A percentile compares a stretch with the other conserved stretches of the same genome.
These are phyloP conservation scores for Dasypolia templi DNA, from an alignment of 2,888 invertebrate genomes.

Conservation along the genomic window DNA sequence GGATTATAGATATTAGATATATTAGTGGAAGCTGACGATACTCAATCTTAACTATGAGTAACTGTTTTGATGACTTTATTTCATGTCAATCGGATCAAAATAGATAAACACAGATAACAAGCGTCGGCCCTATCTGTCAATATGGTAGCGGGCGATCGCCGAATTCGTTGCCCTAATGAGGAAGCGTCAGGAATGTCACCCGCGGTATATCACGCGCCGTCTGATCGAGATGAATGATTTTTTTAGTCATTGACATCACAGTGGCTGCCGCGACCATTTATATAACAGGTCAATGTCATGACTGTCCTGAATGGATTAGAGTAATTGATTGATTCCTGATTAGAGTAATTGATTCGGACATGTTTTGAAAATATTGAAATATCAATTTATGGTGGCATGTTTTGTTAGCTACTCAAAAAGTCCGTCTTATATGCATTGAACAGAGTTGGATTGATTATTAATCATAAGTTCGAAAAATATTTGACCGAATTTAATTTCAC, in stretches of 20 bases:
- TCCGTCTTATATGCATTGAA: neutral
- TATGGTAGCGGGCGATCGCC: slow-evolving; percentile 63
- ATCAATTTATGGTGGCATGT: neutral
- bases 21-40: too few relatives aligned
- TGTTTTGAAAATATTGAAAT: neutral
- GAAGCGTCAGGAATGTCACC: slow-evolving; percentile 58
- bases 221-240: slow-evolving; percentile 51
- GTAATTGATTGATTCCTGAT: too few relatives aligned
- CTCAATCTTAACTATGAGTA: too few relatives aligned
- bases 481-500: too few relatives aligned
- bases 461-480: too few relatives aligned
- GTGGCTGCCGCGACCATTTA: slow-evolving; percentile 29
- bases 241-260: slow-evolving; percentile 57
- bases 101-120: slow-evolving; percentile 16
- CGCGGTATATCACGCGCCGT: slow-evolving; percentile 36
- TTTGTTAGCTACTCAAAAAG: neutral
- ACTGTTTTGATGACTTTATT: neutral
- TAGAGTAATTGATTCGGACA: slow-evolving; percentile 16
- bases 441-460: neutral
- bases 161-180: slow-evolving; percentile 71
- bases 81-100: slow-evolving; percentile 1
- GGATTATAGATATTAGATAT: too few relatives aligned
- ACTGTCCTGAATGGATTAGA: slow-evolving; percentile 17
- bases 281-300: slow-evolving; percentile 28
- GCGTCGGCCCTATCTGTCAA: slow-evolving; percentile 27